phyloP scores from a whole-genome alignment of 2,797 vertebrate genomes.

The Thamnophis elegans region DNA sequence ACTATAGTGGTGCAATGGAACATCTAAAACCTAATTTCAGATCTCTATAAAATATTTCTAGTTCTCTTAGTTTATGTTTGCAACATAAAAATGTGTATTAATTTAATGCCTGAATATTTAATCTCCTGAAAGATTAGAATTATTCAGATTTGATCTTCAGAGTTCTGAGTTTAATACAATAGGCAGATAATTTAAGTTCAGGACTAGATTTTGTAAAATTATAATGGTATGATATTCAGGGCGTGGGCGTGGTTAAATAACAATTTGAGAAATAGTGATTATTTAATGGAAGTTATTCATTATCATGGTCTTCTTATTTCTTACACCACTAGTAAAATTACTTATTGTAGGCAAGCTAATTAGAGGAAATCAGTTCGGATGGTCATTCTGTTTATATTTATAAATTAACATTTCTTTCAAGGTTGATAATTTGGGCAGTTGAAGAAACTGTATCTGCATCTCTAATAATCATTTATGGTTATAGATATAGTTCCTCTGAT shows the following conservation, averaged over 20 bases:
- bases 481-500: not conserved
- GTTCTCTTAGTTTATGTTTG: not conserved
- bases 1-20: not conserved
- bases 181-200: not conserved
- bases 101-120: not conserved
- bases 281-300: not conserved
- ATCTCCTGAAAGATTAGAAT: not conserved
- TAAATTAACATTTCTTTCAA: not conserved
- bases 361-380: not conserved
- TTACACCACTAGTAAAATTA: not conserved
- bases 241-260: not conserved
- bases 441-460: not conserved
- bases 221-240: not conserved
- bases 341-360: not conserved
- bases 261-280: not conserved
- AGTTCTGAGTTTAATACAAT: not conserved
- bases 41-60: not conserved
- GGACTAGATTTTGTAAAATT: not conserved
- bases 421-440: not conserved
- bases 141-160: not conserved
- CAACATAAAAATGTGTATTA: not conserved
- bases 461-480: not conserved
- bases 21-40: not conserved
- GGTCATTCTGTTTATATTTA: not conserved
- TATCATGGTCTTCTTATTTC: not conserved